Evolutionary conservation across 2,888 invertebrate genomes (phyloP).

Genomic region (Cremastinae sp.): DNA sequence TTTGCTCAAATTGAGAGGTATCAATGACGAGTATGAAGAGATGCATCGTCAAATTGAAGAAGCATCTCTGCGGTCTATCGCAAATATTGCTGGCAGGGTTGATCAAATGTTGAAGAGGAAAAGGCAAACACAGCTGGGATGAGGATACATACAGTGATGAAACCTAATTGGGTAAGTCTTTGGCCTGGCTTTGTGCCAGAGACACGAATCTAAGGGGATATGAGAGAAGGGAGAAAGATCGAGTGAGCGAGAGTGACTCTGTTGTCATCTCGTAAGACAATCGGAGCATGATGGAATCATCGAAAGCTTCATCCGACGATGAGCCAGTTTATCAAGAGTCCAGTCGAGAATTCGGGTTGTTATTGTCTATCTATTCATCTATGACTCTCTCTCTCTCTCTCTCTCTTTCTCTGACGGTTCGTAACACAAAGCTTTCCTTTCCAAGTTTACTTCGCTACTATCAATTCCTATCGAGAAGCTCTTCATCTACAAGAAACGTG

Average conservation of each 20-base stretch:
- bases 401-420: neutral
- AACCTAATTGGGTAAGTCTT: constrained; percentile 79
- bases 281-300: constrained; percentile 18
- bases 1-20: neutral
- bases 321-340: constrained; percentile 40
- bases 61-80: constrained; percentile 70
- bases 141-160: constrained; percentile 75
- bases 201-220: constrained; percentile 62
- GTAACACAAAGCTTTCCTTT: too few species aligned
- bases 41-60: constrained; percentile 46
- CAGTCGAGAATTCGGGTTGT: constrained; percentile 38
- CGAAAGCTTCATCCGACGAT: constrained; percentile 50
- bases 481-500: neutral
- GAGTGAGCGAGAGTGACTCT: constrained; percentile 26
- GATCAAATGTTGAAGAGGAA: constrained; percentile 66
- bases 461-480: neutral
- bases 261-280: constrained; percentile 19
- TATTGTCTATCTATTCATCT: too few species aligned
- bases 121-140: constrained; percentile 48
- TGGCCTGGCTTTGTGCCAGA: constrained; percentile 76
- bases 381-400: constrained; percentile 8
- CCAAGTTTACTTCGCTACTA: too few species aligned
- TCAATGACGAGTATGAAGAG: constrained; percentile 72
- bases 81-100: constrained; percentile 77
- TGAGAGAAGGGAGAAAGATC: constrained; percentile 46